Percentiles rank a stretch among this genome's conserved stretches.
Conservation (phyloP, 2,888 invertebrate species). For the Cephus pygmeus region DNA sequence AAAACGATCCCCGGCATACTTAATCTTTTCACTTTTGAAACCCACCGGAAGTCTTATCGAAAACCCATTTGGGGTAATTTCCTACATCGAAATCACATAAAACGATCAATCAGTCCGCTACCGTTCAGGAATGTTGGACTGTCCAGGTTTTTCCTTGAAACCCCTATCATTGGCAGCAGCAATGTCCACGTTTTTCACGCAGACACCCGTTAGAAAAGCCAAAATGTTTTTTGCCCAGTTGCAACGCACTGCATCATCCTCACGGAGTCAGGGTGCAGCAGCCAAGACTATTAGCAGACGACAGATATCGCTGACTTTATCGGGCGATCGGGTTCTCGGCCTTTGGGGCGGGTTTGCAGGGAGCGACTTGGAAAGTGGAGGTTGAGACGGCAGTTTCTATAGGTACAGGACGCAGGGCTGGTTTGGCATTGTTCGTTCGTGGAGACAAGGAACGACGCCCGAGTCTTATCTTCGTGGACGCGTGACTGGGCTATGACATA, state of each 20-base stretch:
- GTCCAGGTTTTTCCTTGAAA: too few relatives aligned
- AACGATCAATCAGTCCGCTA: too few relatives aligned
- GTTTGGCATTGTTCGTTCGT: slow-evolving; percentile 44
- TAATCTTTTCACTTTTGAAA: too few relatives aligned
- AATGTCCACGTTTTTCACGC: too few relatives aligned
- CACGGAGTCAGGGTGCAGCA: slow-evolving; percentile 9
- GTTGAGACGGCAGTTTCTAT: background rate
- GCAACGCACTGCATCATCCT: background rate
- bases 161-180: too few relatives aligned
- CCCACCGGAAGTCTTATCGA: too few relatives aligned
- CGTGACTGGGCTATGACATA: slow-evolving; percentile 46
- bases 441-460: slow-evolving; percentile 29
- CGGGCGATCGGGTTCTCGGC: slow-evolving; percentile 27
- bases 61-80: too few relatives aligned
- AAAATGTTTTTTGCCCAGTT: too few relatives aligned
- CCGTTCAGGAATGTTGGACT: too few relatives aligned
- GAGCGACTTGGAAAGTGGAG: background rate
- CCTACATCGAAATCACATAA: too few relatives aligned
- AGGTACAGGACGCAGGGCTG: background rate
- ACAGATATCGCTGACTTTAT: slow-evolving; percentile 35
- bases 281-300: slow-evolving; percentile 39
- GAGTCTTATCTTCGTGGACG: slow-evolving; percentile 51
- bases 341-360: slow-evolving; percentile 17
- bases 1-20: too few relatives aligned
- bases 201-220: too few relatives aligned